A percentile compares a stretch with the other conserved stretches of the same genome.
Evolutionary conservation across 2,888 invertebrate species (phyloP).

Genomic region (Lathronympha strigana): DNA sequence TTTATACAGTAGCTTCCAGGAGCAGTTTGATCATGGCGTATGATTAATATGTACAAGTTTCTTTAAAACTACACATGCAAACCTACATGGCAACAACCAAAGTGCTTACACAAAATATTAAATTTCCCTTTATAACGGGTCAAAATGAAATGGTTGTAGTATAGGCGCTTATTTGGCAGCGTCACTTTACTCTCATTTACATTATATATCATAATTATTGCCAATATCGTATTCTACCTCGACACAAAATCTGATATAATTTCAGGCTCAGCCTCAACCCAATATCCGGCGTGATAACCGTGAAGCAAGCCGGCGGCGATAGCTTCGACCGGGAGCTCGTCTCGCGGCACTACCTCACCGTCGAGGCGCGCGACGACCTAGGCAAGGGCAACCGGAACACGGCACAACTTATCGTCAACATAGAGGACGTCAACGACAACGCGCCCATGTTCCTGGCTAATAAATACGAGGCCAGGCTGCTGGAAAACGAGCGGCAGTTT

Average conservation of each 20-base stretch:
- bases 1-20: no score
- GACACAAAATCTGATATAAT: constrained; percentile 39
- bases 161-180: no score
- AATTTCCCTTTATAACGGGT: no score
- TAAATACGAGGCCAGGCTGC: constrained; percentile 91
- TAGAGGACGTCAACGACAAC: constrained; percentile 96
- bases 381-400: constrained; percentile 92
- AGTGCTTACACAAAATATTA: no score
- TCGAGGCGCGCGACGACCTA: constrained; percentile 95
- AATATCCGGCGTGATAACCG: constrained; percentile 92
- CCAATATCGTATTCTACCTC: background rate
- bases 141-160: no score
- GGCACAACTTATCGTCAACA: constrained; percentile 91
- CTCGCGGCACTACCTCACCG: constrained; percentile 92
- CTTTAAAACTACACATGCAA: no score
- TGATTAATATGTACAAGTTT: no score
- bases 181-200: no score
- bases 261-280: constrained; percentile 91
- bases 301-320: constrained; percentile 89
- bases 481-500: constrained; percentile 92
- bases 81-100: no score
- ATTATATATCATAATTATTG: no score
- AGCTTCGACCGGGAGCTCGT: constrained; percentile 94
- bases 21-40: no score
- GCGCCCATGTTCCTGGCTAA: constrained; percentile 92